Evolutionary conservation across 2,113 vertebrate species (phyloP), one percentile per base, ranked within the genome.

Genomic region (Podilymbus podiceps): DNA sequence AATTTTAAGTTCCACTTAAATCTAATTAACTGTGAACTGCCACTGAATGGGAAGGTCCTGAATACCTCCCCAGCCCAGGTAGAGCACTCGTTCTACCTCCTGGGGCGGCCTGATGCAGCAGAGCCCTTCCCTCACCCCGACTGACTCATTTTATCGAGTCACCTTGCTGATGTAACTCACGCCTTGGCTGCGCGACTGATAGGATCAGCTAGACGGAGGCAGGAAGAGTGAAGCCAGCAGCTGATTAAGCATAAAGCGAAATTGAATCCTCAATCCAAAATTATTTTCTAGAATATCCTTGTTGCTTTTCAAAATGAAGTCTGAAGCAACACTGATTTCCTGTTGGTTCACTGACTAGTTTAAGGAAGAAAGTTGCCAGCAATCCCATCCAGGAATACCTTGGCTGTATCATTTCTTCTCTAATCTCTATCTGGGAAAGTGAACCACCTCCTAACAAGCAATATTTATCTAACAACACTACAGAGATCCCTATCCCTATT

Each of bases 391-490:
- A 95, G 77, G 73, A 93, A 88, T 88, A 76, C 49, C 87, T 78
- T 63, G 58, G 77, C 87, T 49, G 69, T 79, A 75, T 68, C 60
- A 62, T 56, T 87, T 92, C 66, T 90, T 72, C 80, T 91, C 91
- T 95, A 82, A 96, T 97, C 84, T 88, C 69, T 67, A 73, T 71
- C 85, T 82, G 77, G 87, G 91, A 96, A 95, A 88, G 89, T 89
- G 94, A 96, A 79, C 81, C 62, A 89, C 42, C 89, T 79, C 87
- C 42, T 88, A 96, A 85, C 79, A 93, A 91, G 77, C 58, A 95
- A 22, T 69, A 76, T 79, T 96, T 97, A 95, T 91, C 87, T 91
- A 87, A 81, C 68, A 97, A 68, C 74, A 88, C 49, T 94, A 52
- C 50, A 94, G 80, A 96, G 87, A 95, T 94, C 33, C 31, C 69